A percentile compares a stretch with the other conserved stretches of the same genome.
phyloP scores from a whole-genome alignment of 1,140 invertebrate species.

The Plectrocnemia conspersa region DNA sequence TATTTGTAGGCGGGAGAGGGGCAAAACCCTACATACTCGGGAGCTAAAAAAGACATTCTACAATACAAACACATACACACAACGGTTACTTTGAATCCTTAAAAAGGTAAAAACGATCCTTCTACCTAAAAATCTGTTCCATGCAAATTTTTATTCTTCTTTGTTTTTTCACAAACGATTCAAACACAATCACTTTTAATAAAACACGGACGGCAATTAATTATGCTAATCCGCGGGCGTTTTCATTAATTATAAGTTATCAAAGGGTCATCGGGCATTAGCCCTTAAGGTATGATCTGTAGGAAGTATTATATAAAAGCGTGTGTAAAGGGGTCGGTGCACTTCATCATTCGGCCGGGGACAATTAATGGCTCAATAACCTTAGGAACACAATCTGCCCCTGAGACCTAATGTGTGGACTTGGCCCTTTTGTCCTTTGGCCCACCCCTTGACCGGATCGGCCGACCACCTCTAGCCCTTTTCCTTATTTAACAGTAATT shows the following conservation, averaged over 20 bases:
- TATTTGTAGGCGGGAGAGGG: conserved; percentile 11
- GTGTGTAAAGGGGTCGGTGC: conserved; percentile 28
- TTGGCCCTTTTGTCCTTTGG: conserved; percentile 18
- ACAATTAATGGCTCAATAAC: conserved; percentile 35
- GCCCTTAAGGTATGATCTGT: conserved; percentile 12
- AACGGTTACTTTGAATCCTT: conserved; percentile 31
- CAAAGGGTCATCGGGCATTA: conserved; percentile 11
- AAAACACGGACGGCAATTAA: too few species aligned
- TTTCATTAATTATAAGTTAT: neutral
- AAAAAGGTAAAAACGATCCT: conserved; percentile 22
- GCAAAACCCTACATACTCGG: neutral
- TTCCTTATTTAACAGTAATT: conserved; percentile 34
- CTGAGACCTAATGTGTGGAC: conserved; percentile 20
- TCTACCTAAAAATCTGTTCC: conserved; percentile 19
- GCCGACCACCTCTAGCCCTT: conserved; percentile 14
- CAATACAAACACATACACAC: neutral
- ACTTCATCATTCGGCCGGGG: conserved; percentile 30
- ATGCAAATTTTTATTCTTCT: conserved; percentile 26
- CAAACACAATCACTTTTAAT: too few species aligned
- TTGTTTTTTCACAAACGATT: too few species aligned
- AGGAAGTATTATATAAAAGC: conserved; percentile 24
- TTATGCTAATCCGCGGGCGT: too few species aligned
- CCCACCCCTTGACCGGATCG: conserved; percentile 15
- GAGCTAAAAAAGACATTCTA: neutral
- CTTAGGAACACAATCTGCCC: conserved; percentile 23